phyloP scores from a whole-genome alignment of 2,888 invertebrate genomes.

The Lasiommata megera region DNA sequence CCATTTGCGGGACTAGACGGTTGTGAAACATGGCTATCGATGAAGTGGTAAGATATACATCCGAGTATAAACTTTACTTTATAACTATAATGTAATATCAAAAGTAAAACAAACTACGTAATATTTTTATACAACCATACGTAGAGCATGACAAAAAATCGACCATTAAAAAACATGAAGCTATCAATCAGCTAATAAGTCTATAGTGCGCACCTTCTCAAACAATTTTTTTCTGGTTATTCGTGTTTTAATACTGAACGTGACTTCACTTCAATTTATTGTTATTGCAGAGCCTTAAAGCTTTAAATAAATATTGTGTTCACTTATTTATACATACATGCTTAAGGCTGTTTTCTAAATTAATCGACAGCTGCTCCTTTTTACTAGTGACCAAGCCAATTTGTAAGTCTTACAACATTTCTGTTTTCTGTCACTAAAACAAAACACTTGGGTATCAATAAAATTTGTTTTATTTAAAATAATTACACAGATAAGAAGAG shows the following conservation, averaged over 20 bases:
- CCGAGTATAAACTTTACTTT: not conserved
- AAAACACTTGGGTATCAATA: not conserved
- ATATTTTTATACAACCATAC: too few species aligned
- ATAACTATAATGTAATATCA: too few species aligned
- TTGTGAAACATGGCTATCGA: not conserved
- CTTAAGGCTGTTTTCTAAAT: conserved; percentile 20
- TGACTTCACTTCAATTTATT: conserved; percentile 14
- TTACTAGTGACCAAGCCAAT: conserved; percentile 19
- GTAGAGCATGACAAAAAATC: not conserved
- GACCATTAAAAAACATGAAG: not conserved
- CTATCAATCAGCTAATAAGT: conserved; percentile 6
- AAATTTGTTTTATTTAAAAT: conserved; percentile 4
- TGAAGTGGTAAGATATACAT: too few species aligned
- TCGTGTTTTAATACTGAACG: conserved; percentile 12
- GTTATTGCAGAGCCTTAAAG: conserved; percentile 18
- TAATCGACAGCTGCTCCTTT: conserved; percentile 24
- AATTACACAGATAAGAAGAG: not conserved
- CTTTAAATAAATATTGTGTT: conserved; percentile 23
- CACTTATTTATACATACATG: conserved; percentile 15
- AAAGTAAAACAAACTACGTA: not conserved
- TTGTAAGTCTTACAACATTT: conserved; percentile 7
- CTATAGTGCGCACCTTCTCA: not conserved
- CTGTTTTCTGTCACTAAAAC: conserved; percentile 9
- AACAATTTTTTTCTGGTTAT: not conserved
- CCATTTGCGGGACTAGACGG: not conserved